Evolutionary conservation across 1,140 invertebrate species (phyloP), one percentile per base, ranked within the genome.

Genomic region (Macrotrachela quadricornifera): DNA sequence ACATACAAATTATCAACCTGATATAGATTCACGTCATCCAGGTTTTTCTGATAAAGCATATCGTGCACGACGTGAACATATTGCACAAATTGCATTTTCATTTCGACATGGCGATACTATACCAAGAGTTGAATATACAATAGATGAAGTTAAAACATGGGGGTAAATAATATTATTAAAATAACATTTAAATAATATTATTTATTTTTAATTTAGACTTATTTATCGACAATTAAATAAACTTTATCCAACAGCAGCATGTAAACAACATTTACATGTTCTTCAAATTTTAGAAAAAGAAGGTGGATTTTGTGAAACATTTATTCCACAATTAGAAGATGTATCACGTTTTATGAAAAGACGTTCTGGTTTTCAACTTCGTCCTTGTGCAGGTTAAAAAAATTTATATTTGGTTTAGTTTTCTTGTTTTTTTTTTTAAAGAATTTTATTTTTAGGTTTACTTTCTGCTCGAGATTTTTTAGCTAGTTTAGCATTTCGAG

Each of bases 1-100:
- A 51, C 85, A 96, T 79, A 94, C 90, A 59, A 97, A 95, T 68
- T 97, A 85, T 68, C 91, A 96, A 66, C 91, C 92, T 0, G 92
- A 96, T 62, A 74, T 96, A 49, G 91, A 97, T 59, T 65, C 63
- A 44, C 69, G 72, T 50, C 75, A 95, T 87, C 90, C 90, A 79
- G 91, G 91, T 30, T 97, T 96, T 71, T 94, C 92, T 69, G 92
- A 97, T 73, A 83, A 85, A 0, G 75, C 87, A 6, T 97, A 99
- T 68, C 74, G 91, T 46, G 81, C 87, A 63, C 74, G 92, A 45
- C 71, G 91, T 36, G 82, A 91, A 63, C 78, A 86, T 60, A 97
- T 96, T 62, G 79, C 84, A 6, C 82, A 88, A 54, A 82, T 96
- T 50, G 92, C 92, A 0, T 85, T 88, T 65, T 80, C 80, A 58